Evolutionary conservation across 2,888 invertebrate species (phyloP).

Genomic region (Geotrupes spiniger): DNA sequence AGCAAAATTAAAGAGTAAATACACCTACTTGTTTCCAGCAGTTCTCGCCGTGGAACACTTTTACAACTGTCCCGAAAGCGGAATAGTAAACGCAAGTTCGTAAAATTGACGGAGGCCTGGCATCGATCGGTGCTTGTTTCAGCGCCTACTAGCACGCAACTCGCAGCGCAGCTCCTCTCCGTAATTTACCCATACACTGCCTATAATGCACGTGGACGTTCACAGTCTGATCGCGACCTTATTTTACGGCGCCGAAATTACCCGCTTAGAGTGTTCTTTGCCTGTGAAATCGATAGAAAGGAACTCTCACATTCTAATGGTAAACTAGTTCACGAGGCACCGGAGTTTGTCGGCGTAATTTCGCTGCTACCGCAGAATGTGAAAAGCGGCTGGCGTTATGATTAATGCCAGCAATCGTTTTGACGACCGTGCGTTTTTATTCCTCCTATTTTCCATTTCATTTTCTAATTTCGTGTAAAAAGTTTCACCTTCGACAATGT

Average conservation of each 20-base stretch:
- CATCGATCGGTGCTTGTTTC: slow-evolving; percentile 32
- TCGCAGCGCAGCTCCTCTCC: slow-evolving; percentile 33
- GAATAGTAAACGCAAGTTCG: slow-evolving; percentile 19
- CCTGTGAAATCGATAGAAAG: slow-evolving; percentile 31
- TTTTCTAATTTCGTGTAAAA: slow-evolving; percentile 8
- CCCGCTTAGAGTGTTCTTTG: slow-evolving; percentile 22
- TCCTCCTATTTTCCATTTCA: slow-evolving; percentile 4
- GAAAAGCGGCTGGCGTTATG: slow-evolving; percentile 22
- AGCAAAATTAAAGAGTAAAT: too few relatives aligned
- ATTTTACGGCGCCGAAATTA: slow-evolving; percentile 8
- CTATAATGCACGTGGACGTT: slow-evolving; percentile 20
- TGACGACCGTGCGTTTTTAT: slow-evolving; percentile 14
- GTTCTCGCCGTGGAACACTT: slow-evolving; percentile 14
- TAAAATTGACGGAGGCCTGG: slow-evolving; percentile 20
- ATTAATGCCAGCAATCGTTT: slow-evolving; percentile 29
- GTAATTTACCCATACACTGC: slow-evolving; percentile 28
- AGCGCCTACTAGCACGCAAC: slow-evolving; percentile 32
- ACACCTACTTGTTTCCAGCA: slow-evolving; percentile 6
- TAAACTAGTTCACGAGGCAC: slow-evolving; percentile 31
- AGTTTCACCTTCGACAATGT: slow-evolving; percentile 3
- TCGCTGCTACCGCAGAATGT: slow-evolving; percentile 26
- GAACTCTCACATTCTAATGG: slow-evolving; percentile 34
- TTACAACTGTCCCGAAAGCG: slow-evolving; percentile 24
- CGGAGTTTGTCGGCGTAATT: slow-evolving; percentile 21
- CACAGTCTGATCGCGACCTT: slow-evolving; percentile 28